Evolutionary conservation across 2,797 vertebrate species (phyloP).

Genomic region (Erithacus rubecula): DNA sequence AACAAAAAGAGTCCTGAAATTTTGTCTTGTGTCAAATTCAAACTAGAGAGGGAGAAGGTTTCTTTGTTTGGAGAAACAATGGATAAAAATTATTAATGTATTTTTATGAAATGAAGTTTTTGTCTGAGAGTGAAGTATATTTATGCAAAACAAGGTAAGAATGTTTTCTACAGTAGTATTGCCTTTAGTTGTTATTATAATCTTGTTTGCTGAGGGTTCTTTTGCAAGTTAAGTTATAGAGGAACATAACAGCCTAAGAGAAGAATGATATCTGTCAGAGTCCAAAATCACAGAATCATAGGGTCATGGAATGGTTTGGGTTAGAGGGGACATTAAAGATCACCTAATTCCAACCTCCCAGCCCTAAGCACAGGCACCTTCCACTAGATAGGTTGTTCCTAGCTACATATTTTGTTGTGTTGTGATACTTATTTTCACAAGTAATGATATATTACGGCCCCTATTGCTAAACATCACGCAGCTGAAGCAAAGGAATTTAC

Average conservation of each 20-base stretch:
- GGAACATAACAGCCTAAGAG: not conserved
- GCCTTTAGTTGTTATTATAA: not conserved
- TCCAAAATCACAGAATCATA: not conserved
- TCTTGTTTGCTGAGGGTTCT: not conserved
- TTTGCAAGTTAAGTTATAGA: not conserved
- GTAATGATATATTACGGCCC: not conserved
- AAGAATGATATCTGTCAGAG: not conserved
- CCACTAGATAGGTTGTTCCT: not conserved
- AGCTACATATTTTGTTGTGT: not conserved
- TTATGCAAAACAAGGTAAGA: not conserved
- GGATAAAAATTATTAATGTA: not conserved
- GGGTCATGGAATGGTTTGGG: not conserved
- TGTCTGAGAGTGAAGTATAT: not conserved
- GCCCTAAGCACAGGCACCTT: rapidly evolving
- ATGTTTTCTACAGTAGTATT: not conserved
- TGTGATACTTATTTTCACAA: not conserved
- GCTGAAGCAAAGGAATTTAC: not conserved
- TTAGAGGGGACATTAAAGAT: not conserved
- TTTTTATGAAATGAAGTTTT: not conserved
- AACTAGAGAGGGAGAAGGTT: not conserved
- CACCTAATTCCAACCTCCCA: not conserved
- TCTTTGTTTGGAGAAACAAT: not conserved
- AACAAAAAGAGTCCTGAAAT: not conserved
- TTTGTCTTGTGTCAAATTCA: not conserved
- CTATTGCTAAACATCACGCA: not conserved